Base-by-base conservation (phyloP, 2,113 vertebrate species). In the Rhipidura dahli region DNA sequence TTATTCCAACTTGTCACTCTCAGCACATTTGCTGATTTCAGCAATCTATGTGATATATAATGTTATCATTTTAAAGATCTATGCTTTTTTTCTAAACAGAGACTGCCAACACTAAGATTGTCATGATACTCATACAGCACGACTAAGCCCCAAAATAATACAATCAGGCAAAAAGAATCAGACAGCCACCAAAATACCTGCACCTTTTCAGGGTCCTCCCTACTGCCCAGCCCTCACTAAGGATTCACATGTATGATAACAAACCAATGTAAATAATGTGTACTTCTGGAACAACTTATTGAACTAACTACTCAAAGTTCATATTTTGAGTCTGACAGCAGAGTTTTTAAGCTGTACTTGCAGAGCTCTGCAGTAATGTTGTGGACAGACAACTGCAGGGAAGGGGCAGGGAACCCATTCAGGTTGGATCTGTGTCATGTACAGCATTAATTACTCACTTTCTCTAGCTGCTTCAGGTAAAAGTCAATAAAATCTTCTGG, bases 401-500 rank as follows among this genome's bases (percentile, higher is more conserved):
- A 7, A 30, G 20, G 20, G 11, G 15, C 76, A 76, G 42, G 49
- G 19, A 40, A 31, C 11, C 35, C 1, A 0, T 20, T 51, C 4
- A 3, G 26, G 42, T 2, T 37, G 47, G 7, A 51, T 42, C 30
- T 30, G 20, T 24, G 22, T 50, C 54, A 24, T 6, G 20, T 9
- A 15, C 22, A 47, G 31, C 24, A 39, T 30, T 39, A n/a, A 60
- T 80, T 54, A 86, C 95, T 92, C 61, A 96, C 97, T 95, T 97
- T 95, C 40, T 92, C 80, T 42, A 97, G 93, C 65, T 98, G 94
- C 57, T 93, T 81, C 87, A 97, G 94, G 73, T 97, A 98, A 50
- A 93, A 96, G 73, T 93, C 90, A 87, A 98, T 97, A 78, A 98
- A 96, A 80, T 97, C 96, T 79, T 93, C 51, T 19, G 83, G 73